Evolutionary conservation across 1,140 invertebrate species (phyloP).

Genomic region (Contarinia nasturtii): DNA sequence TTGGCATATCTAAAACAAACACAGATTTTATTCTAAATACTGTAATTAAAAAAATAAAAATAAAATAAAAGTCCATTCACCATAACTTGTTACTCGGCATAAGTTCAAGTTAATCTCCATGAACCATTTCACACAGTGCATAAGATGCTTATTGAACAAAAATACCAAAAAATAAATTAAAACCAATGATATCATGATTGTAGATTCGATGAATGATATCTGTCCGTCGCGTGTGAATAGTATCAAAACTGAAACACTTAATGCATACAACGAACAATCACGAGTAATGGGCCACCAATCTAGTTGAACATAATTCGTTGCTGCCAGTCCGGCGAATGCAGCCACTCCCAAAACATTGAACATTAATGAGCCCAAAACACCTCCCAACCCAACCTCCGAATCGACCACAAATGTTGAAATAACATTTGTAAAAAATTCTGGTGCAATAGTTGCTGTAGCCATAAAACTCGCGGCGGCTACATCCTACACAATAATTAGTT

Average conservation of each 20-base stretch:
- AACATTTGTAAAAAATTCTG: constrained; percentile 77
- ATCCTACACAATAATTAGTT: constrained; percentile 32
- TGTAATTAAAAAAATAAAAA: background rate
- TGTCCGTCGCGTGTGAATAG: constrained; percentile 58
- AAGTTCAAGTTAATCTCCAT: constrained; percentile 21
- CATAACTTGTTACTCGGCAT: constrained; percentile 20
- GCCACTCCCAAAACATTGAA: constrained; percentile 78
- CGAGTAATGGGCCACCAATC: constrained; percentile 69
- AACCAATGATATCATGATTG: constrained; percentile 44
- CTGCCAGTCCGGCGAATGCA: constrained; percentile 58
- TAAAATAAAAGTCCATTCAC: constrained; percentile 6
- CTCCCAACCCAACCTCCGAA: constrained; percentile 58
- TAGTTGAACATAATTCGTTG: constrained; percentile 43
- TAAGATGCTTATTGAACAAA: constrained; percentile 31
- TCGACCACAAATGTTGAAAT: constrained; percentile 62
- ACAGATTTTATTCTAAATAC: background rate
- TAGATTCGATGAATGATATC: constrained; percentile 62
- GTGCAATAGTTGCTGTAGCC: constrained; percentile 74
- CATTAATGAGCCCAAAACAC: constrained; percentile 71
- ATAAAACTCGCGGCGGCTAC: constrained; percentile 84
- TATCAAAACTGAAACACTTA: constrained; percentile 56
- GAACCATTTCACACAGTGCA: constrained; percentile 18
- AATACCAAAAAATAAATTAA: constrained; percentile 43
- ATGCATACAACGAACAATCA: constrained; percentile 63
- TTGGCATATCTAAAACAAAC: background rate